Evolutionary conservation across 2,797 vertebrate genomes (phyloP).

Genomic region (Acanthornis magna): DNA sequence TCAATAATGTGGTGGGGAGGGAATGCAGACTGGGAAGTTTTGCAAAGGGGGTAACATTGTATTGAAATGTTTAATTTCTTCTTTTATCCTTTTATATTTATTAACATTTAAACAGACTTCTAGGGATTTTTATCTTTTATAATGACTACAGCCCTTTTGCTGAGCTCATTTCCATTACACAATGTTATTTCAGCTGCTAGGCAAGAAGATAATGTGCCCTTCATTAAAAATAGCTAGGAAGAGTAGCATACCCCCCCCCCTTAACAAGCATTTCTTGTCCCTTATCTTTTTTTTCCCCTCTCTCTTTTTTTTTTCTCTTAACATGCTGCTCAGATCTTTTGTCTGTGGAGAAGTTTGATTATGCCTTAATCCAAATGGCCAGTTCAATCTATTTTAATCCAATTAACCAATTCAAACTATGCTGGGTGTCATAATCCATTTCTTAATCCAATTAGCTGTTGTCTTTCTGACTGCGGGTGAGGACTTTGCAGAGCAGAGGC

Average conservation of each 20-base stretch:
- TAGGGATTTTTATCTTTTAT: slow-evolving; percentile 50
- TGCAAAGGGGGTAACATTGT: background rate
- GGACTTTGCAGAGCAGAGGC: background rate
- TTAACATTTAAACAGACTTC: slow-evolving; percentile 60
- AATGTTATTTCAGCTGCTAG: slow-evolving; percentile 60
- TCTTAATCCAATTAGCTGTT: slow-evolving; percentile 73
- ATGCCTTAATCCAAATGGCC: slow-evolving; percentile 63
- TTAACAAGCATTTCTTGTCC: slow-evolving; percentile 56
- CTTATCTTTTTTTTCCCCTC: background rate
- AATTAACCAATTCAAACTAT: slow-evolving; percentile 65
- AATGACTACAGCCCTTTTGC: slow-evolving; percentile 45
- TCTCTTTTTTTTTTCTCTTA: background rate
- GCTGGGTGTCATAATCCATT: slow-evolving; percentile 64
- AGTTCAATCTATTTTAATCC: slow-evolving; percentile 72
- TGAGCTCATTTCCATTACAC: slow-evolving; percentile 59
- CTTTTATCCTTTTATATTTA: slow-evolving; percentile 48
- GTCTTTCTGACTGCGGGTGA: background rate
- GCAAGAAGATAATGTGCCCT: slow-evolving; percentile 46
- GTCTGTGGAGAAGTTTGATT: slow-evolving; percentile 60
- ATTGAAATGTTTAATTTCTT: slow-evolving; percentile 5
- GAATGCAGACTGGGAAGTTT: slow-evolving; percentile 11
- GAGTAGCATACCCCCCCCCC: background rate
- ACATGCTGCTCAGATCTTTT: slow-evolving; percentile 48
- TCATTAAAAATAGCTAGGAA: slow-evolving; percentile 47
- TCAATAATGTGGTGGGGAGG: slow-evolving; percentile 43